Base-by-base conservation (phyloP, 1,140 invertebrate genomes). In the Ridgeia piscesae region DNA sequence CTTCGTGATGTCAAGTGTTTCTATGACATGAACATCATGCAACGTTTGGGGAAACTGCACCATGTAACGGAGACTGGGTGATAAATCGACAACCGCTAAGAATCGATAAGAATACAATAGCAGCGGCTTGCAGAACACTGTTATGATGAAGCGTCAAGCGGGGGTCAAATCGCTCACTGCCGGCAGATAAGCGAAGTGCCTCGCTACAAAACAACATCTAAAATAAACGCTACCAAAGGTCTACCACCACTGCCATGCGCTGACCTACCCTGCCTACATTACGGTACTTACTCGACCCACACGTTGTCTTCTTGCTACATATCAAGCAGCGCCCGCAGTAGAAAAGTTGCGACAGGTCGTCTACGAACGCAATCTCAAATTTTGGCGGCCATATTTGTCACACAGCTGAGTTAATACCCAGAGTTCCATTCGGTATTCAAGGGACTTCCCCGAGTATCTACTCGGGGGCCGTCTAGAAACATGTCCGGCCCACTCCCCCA, bases 51-150 rank as follows among this genome's bases (percentile, higher is more conserved):
- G 27, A 31, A 21, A 77, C 27, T 77, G 27, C 27, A 77, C 58
- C 27, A 21, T 77, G 8, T 77, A 4, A 77, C 58, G 58, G 58
- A 14, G 2, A 21, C 27, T 77, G 11, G 4, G 58, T 21, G 14
- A 77, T 77, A 31, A 17, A 77, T 17, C 58, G 58, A 77, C 58
- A 77, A 77, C 58, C 14, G 58, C 58, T 4, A 77, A 77, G 11
- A 77, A 77, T 77, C 58, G 58, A 77, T 77, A 77, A 77, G 58
- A 77, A 77, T 77, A 77, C 58, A 77, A 77, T 77, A 77, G 58
- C 58, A 77, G 14, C 27, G 4, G 42, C 42, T 42, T 4, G 42
- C 42, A 42, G 42, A 42, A 42, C 42, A 42, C 4, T 42, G 42
- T 42, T 42, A 42, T 42, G 42, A 42, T 11, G 42, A 42, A 42